Conservation (phyloP, 2,888 invertebrate species). For the Melitaea athalia region DNA sequence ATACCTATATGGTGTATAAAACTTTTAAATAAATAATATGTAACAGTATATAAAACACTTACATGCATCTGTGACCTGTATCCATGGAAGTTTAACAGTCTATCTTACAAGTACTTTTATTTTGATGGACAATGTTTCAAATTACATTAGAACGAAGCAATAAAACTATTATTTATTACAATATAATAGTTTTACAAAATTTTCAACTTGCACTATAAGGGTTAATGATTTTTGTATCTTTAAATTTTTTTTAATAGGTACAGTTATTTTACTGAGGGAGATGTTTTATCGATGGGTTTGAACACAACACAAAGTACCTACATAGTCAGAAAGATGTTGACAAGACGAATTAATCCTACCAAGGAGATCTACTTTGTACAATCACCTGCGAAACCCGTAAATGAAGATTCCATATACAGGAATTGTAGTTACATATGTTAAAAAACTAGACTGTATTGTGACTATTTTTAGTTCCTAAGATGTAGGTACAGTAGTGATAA, state of each 20-base stretch:
- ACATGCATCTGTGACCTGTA: conserved; percentile 4
- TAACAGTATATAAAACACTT: neutral
- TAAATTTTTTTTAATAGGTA: neutral
- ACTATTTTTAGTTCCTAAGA: conserved; percentile 11
- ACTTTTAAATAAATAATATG: neutral
- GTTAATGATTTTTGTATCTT: neutral
- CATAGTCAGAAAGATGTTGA: conserved; percentile 19
- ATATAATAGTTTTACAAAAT: too few species aligned
- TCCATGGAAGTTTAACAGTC: conserved; percentile 2
- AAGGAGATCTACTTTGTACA: conserved; percentile 36
- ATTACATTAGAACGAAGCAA: neutral
- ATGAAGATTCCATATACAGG: conserved; percentile 26
- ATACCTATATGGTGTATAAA: too few species aligned
- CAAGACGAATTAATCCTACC: conserved; percentile 30
- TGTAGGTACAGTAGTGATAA: neutral
- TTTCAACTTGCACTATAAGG: neutral
- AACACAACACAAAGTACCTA: conserved; percentile 10
- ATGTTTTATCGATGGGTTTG: neutral
- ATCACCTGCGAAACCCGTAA: conserved; percentile 30
- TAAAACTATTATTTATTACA: neutral
- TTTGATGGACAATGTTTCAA: neutral
- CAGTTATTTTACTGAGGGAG: neutral
- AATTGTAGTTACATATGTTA: conserved; percentile 10
- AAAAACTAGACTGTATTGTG: conserved; percentile 17
- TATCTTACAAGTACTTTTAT: neutral